These are phyloP conservation scores for Aleiodes sp. DNA, from an alignment of 1,140 invertebrate species.

Conservation along the genomic window DNA sequence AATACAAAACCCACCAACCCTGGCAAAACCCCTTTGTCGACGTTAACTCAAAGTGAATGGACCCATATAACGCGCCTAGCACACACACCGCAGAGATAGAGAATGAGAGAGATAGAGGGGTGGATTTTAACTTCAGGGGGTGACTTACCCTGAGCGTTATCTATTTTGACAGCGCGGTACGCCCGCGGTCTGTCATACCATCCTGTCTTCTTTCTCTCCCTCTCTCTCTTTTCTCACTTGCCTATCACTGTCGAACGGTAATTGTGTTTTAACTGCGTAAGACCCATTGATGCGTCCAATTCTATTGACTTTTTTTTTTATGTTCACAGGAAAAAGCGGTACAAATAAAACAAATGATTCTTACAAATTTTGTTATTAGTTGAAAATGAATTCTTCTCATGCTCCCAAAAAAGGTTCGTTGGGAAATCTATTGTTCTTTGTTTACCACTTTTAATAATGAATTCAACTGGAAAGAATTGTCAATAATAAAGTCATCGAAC, in stretches of 20 bases:
- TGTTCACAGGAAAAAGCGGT: too few relatives aligned
- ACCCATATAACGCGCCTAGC: conserved; percentile 53
- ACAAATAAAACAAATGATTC: too few relatives aligned
- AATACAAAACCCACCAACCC: conserved; percentile 11
- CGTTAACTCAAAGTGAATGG: conserved; percentile 40
- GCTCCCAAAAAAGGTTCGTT: too few relatives aligned
- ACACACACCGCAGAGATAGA: conserved; percentile 25
- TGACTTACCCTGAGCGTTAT: conserved; percentile 65
- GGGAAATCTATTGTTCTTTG: too few relatives aligned
- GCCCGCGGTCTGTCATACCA: conserved; percentile 36
- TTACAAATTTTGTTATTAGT: too few relatives aligned
- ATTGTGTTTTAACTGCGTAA: conserved; percentile 56
- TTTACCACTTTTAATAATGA: too few relatives aligned
- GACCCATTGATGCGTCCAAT: neutral
- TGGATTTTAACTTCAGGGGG: conserved; percentile 62
- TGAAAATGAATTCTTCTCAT: too few relatives aligned
- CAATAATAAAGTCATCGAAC: conserved; percentile 31
- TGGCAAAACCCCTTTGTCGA: conserved; percentile 31
- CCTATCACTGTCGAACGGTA: conserved; percentile 43
- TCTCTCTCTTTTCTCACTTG: conserved; percentile 1
- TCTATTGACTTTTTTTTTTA: neutral
- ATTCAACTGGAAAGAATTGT: too few relatives aligned
- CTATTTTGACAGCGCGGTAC: conserved; percentile 66
- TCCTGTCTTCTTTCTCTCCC: neutral
- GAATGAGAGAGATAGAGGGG: too few relatives aligned